Evolutionary conservation across 2,888 invertebrate genomes (phyloP).

Genomic region (Calliopum simillimum): DNA sequence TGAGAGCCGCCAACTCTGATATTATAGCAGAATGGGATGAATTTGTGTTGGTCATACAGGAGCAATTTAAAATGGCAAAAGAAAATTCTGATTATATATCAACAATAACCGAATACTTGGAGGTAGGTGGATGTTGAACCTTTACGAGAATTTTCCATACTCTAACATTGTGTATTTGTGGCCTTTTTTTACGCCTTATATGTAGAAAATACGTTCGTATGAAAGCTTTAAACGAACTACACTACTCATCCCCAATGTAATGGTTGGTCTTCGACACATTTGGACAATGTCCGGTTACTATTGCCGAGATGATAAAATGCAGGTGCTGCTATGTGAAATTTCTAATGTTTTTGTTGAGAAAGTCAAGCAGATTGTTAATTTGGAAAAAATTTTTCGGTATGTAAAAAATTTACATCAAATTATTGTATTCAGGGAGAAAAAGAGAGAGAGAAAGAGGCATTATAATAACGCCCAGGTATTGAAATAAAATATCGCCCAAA

Average conservation of each 20-base stretch:
- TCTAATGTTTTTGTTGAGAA: conserved; percentile 86
- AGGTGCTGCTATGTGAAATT: conserved; percentile 83
- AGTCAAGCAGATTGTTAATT: conserved; percentile 77
- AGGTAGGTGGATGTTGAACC: conserved; percentile 64
- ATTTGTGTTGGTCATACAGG: conserved; percentile 50
- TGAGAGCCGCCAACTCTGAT: conserved; percentile 48
- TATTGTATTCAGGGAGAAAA: background rate
- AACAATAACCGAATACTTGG: conserved; percentile 66
- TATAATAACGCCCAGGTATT: background rate
- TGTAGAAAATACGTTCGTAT: conserved; percentile 78
- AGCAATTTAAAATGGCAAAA: conserved; percentile 60
- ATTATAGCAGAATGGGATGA: conserved; percentile 55
- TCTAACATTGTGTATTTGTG: conserved; percentile 3
- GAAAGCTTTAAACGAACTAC: conserved; percentile 78
- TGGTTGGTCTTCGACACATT: conserved; percentile 88
- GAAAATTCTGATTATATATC: conserved; percentile 66
- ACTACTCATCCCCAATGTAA: conserved; percentile 80
- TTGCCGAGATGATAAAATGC: conserved; percentile 87
- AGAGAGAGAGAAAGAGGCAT: conserved; percentile 6
- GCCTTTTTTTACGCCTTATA: no score
- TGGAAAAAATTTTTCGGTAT: conserved; percentile 83
- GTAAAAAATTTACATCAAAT: conserved; percentile 48
- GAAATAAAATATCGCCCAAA: no score
- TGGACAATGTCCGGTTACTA: conserved; percentile 92
- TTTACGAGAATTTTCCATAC: background rate